Conservation (phyloP, 2,113 vertebrate genomes). For the Phyllopteryx taeniolatus region DNA sequence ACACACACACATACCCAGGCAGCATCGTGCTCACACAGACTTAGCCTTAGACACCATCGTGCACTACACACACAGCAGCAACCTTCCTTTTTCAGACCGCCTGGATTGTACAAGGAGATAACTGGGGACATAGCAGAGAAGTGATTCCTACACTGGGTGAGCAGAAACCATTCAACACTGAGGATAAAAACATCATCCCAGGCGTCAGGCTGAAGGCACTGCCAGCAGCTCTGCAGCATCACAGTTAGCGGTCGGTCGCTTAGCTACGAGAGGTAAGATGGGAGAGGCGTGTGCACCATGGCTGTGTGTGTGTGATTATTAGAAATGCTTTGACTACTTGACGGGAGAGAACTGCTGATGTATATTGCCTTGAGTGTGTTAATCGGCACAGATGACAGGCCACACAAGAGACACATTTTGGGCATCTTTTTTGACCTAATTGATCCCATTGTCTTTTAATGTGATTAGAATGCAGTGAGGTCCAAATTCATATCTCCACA, state of each 20-base stretch:
- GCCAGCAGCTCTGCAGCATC: slow-evolving; percentile 57
- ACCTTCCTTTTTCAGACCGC: slow-evolving; percentile 32
- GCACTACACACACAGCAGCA: slow-evolving; percentile 24
- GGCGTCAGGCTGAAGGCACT: slow-evolving; percentile 46
- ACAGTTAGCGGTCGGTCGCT: slow-evolving; percentile 28
- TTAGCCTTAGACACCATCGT: slow-evolving; percentile 36
- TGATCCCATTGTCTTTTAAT: too few relatives aligned
- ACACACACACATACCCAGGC: slow-evolving; percentile 10
- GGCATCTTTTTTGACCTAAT: background rate
- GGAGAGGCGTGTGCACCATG: background rate
- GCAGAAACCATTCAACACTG: slow-evolving; percentile 16
- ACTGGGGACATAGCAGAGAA: slow-evolving; percentile 42
- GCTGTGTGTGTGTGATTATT: slow-evolving; percentile 14
- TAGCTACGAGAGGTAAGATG: slow-evolving; percentile 54
- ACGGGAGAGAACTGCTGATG: background rate
- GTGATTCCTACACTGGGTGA: background rate
- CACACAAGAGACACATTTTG: background rate
- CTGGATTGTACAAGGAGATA: slow-evolving; percentile 50
- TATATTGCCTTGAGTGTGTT: background rate
- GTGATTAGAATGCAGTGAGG: background rate
- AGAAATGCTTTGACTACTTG: background rate
- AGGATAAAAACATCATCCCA: slow-evolving; percentile 47
- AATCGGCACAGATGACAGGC: background rate
- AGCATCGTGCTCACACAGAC: slow-evolving; percentile 32
- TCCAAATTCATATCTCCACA: background rate